phyloP scores from a whole-genome alignment of 2,113 vertebrate species.

The Chlorodrepanis virens region DNA sequence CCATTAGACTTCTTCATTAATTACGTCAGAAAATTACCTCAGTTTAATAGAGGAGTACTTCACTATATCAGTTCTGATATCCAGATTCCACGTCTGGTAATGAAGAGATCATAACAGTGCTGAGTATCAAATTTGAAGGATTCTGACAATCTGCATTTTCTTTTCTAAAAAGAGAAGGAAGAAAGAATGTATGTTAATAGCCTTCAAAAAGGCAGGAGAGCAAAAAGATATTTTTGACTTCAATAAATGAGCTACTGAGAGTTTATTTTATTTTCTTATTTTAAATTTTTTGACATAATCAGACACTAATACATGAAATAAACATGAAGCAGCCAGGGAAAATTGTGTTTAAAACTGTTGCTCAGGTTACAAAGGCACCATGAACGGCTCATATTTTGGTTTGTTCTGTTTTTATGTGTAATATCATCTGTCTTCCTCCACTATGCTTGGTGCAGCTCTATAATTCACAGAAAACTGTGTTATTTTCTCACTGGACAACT shows the following conservation, averaged over 20 bases:
- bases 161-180: slow-evolving; percentile 17
- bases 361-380: neutral
- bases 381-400: neutral
- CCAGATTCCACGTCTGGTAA: slow-evolving; percentile 17
- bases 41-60: neutral
- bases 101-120: neutral
- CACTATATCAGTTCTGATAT: neutral
- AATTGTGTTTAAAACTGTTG: neutral
- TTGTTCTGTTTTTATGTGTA: neutral
- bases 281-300: neutral
- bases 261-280: slow-evolving; percentile 33
- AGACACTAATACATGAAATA: neutral
- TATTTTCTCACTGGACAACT: neutral
- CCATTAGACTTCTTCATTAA: neutral
- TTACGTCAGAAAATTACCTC: slow-evolving; percentile 36
- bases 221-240: neutral
- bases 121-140: neutral
- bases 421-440: neutral
- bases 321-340: neutral
- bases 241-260: neutral
- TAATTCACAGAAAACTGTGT: neutral
- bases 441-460: neutral
- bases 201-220: neutral
- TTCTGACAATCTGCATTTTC: neutral
- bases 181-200: neutral